phyloP scores from a whole-genome alignment of 1,140 invertebrate genomes.

The Drosophila mayri region DNA sequence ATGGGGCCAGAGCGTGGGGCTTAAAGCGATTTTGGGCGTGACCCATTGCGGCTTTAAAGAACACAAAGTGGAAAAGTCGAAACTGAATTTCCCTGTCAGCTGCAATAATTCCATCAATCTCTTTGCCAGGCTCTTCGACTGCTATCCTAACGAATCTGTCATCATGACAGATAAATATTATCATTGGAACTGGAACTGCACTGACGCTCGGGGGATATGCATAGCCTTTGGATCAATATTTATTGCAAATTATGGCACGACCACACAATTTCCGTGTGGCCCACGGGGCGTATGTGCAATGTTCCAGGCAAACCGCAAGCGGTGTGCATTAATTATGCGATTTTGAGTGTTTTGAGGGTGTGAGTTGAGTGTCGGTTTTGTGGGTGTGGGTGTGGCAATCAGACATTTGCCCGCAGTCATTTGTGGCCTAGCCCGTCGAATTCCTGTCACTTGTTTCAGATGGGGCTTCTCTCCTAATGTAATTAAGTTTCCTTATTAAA shows the following conservation, averaged over 20 bases:
- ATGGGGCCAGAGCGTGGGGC: slow-evolving; percentile 40
- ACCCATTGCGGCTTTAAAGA: slow-evolving; percentile 27
- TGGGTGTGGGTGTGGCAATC: slow-evolving; percentile 4
- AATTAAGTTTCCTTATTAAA: slow-evolving; percentile 38
- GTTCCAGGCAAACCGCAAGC: slow-evolving; percentile 35
- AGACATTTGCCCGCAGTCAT: slow-evolving; percentile 12
- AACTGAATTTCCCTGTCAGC: slow-evolving; percentile 3
- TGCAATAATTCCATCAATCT: slow-evolving; percentile 22
- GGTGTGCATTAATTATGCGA: slow-evolving; percentile 53
- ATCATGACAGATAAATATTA: slow-evolving; percentile 45
- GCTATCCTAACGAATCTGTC: slow-evolving; percentile 29
- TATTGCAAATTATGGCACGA: slow-evolving; percentile 38
- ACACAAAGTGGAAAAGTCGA: slow-evolving; percentile 17
- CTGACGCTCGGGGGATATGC: slow-evolving; percentile 1
- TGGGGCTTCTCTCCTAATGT: slow-evolving; percentile 25
- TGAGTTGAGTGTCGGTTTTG: background rate
- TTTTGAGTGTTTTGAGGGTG: slow-evolving; percentile 37
- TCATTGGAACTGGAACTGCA: slow-evolving; percentile 20
- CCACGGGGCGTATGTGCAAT: slow-evolving; percentile 54
- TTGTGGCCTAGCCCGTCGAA: slow-evolving; percentile 25
- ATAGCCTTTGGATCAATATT: slow-evolving; percentile 43
- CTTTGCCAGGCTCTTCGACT: background rate
- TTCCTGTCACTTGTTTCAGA: slow-evolving; percentile 11
- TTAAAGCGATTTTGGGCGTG: slow-evolving; percentile 31
- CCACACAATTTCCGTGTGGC: slow-evolving; percentile 19